Conservation (phyloP, 2,113 vertebrate genomes). For the Calonectris borealis region DNA sequence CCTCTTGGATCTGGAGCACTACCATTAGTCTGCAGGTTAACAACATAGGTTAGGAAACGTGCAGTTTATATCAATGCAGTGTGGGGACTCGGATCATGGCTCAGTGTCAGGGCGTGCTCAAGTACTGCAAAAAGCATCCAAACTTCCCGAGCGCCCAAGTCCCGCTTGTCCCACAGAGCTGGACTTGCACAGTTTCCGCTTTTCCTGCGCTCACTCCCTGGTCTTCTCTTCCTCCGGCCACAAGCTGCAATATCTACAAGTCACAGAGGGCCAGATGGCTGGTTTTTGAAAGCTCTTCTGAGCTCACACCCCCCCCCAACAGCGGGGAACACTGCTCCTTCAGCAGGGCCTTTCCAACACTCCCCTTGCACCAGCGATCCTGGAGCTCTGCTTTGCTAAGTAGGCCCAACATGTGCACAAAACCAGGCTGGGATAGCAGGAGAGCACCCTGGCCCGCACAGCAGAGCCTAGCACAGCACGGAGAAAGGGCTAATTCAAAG, state of each 20-base stretch:
- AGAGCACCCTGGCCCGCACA: not conserved
- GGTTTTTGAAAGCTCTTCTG: not conserved
- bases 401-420: not conserved
- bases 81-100: fast-evolving
- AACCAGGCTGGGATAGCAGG: not conserved
- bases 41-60: not conserved
- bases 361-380: not conserved
- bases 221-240: not conserved
- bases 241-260: not conserved
- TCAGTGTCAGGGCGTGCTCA: not conserved
- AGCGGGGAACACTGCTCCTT: not conserved
- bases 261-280: not conserved
- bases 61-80: not conserved
- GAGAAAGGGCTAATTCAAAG: not conserved
- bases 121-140: not conserved
- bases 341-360: not conserved
- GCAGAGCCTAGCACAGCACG: not conserved
- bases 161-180: not conserved
- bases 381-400: not conserved
- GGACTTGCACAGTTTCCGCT: not conserved
- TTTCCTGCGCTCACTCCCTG: not conserved
- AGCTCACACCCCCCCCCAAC: not conserved
- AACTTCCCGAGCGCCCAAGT: not conserved
- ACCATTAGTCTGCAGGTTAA: not conserved
- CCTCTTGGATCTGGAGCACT: constrained; percentile 39